Evolutionary conservation across 2,113 vertebrate genomes (phyloP).

Genomic region (Campylomormyrus numenius): DNA sequence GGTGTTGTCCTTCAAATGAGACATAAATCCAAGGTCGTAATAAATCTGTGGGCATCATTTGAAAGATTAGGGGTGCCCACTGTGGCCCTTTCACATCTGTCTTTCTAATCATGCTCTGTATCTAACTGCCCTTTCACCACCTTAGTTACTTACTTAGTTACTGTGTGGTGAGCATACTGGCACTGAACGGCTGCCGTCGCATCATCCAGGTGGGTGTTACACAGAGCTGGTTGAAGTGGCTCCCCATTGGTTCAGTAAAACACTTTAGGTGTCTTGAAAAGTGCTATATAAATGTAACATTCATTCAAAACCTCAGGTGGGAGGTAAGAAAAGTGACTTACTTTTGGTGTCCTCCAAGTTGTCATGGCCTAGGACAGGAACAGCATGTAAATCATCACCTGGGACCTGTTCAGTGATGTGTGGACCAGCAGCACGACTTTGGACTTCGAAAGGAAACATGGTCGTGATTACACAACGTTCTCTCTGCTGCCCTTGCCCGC

Average conservation of each 20-base stretch:
- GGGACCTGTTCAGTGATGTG: background rate
- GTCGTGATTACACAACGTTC: background rate
- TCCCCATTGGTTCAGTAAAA: background rate
- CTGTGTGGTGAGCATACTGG: background rate
- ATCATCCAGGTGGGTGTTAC: background rate
- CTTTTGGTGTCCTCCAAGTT: background rate
- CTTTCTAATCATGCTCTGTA: background rate
- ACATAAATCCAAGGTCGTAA: background rate
- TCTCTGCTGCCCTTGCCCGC: background rate
- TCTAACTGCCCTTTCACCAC: background rate
- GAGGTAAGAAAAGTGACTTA: background rate
- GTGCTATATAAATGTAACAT: background rate
- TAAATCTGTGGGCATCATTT: background rate
- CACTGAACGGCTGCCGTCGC: background rate
- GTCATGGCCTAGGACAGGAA: background rate
- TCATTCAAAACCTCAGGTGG: background rate
- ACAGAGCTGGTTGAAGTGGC: background rate
- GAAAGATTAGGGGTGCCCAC: background rate
- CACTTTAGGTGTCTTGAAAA: background rate
- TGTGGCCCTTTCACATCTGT: background rate
- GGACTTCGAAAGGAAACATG: background rate
- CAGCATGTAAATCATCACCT: background rate
- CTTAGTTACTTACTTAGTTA: background rate
- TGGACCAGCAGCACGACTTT: background rate
- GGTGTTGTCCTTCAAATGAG: background rate